Base-by-base conservation (phyloP, 2,113 vertebrate genomes). In the Mohoua ochrocephala region DNA sequence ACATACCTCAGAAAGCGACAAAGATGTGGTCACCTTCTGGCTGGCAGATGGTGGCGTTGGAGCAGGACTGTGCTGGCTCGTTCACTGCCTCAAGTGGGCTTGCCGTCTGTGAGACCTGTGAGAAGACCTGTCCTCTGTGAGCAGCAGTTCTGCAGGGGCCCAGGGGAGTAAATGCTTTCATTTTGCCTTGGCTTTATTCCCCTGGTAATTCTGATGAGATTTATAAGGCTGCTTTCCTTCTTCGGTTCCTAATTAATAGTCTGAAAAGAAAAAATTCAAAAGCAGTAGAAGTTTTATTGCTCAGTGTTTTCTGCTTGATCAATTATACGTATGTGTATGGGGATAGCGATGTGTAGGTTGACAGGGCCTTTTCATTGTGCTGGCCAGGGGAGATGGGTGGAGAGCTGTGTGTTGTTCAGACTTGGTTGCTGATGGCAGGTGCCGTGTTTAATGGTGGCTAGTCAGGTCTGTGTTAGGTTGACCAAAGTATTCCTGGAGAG, bases 261-360 rank as follows among this genome's bases (percentile, higher is more conserved):
- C 28, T 74, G 22, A 84, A 75, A 42, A 60, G 10, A 57, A 63
- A 35, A 67, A 78, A 61, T 59, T 49, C 9, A 60, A 37, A 82
- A 69, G 19, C 65, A 87, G 44, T n/a, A 31, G 3, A 60, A 42
- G 28, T 76, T 94, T 63, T 10, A 20, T 59, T 28, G n/a, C 31
- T 33, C 54, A 17, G 8, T 77, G 41, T 50, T 82, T 85, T 82
- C 27, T 78, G 30, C 50, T 47, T 67, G 52, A 14, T 61, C 76
- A 42, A 21, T 39, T 35, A 7, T 45, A 8, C 6, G 44, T 41
- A 6, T 63, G 16, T 56, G 42, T 37, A 11, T 1, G 2, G 56
- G 45, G 37, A 11, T 61, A 27, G 6, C 0, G 0, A 5, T 39
- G 26, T 23, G 13, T 35, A 41, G 11, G 22, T 4, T 59, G 37